Conservation (phyloP, 2,797 vertebrate genomes). For the Phataginus tetradactyla region DNA sequence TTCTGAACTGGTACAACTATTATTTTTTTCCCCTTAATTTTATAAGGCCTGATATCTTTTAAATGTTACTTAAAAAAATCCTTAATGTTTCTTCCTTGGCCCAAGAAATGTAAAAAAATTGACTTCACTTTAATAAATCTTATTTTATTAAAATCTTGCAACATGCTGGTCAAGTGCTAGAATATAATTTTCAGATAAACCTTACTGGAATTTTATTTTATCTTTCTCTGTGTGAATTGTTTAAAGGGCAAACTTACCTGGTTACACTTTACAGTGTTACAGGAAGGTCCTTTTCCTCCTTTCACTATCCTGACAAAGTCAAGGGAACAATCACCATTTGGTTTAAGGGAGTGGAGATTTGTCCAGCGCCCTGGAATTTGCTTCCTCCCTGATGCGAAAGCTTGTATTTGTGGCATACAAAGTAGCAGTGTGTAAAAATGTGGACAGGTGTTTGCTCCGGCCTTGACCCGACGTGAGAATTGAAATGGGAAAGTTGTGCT, state of each 20-base stretch:
- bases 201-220: slow-evolving; percentile 3
- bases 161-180: slow-evolving; percentile 18
- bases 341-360: background rate
- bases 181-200: slow-evolving; percentile 57
- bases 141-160: slow-evolving; percentile 66
- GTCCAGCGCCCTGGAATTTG: background rate
- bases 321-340: background rate
- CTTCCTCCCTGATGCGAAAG: slow-evolving; percentile 7
- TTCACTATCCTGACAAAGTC: slow-evolving; percentile 49
- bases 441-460: slow-evolving; percentile 51
- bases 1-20: slow-evolving; percentile 36
- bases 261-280: slow-evolving; percentile 10
- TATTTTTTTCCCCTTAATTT: slow-evolving; percentile 35
- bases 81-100: background rate
- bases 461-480: slow-evolving; percentile 31
- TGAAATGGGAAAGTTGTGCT: background rate
- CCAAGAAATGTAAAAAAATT: slow-evolving; percentile 48
- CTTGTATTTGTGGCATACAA: background rate
- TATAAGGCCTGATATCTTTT: slow-evolving; percentile 22
- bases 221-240: background rate
- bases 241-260: slow-evolving; percentile 51
- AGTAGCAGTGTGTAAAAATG: background rate
- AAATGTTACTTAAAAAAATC: slow-evolving; percentile 39
- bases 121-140: slow-evolving; percentile 53
- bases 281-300: slow-evolving; percentile 35